Base-by-base conservation (phyloP, 2,113 vertebrate species). In the Dromiciops gliroides region DNA sequence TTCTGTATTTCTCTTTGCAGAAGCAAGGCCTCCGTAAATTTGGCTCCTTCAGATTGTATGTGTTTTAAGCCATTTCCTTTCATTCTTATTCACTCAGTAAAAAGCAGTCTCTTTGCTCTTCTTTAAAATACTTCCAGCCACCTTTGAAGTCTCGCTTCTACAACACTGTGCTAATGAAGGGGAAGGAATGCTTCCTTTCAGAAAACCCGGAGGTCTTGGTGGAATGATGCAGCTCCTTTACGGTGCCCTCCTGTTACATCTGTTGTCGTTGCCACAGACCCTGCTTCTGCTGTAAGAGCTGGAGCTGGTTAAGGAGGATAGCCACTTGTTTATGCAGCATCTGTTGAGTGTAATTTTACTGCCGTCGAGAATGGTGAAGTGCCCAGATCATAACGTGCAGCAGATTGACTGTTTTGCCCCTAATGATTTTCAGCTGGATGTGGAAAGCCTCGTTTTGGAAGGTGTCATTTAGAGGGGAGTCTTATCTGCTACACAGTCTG, bases 121-220 rank as follows among this genome's bases (percentile, higher is more conserved):
- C 51, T 60, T 67, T 52, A 91, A 52, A 52, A 50, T 56, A 50
- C 5, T 89, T n/a, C 90, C 11, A 91, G 91, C 92, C 90, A 92
- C 52, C 23, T 67, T 92, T 95, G 47, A 83, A 75, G 51, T 94
- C 92, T 92, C 90, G 50, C 16, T 67, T 94, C 95, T n/a, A 48
- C 50, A 88, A 92, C 37, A 67, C 60, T 93, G 7, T 50, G 53
- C 90, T 25, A 89, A 50, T 12, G 48, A 91, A 96, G n/a, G 67
- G 14, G 94, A 92, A 52, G 25, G 90, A 75, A 75, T 75, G 14
- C n/a, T 75, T 75, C 67, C n/a, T 44, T 75, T 22, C 67, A 75
- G 67, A 44, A 44, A n/a, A 44, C 22, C 16, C 16, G n/a, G n/a
- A 75, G 67, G 37, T n/a, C n/a, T 22, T 44, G 22, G 67, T 48